Conservation (phyloP, 2,888 invertebrate genomes). For the Chrysomela aeneicollis region DNA sequence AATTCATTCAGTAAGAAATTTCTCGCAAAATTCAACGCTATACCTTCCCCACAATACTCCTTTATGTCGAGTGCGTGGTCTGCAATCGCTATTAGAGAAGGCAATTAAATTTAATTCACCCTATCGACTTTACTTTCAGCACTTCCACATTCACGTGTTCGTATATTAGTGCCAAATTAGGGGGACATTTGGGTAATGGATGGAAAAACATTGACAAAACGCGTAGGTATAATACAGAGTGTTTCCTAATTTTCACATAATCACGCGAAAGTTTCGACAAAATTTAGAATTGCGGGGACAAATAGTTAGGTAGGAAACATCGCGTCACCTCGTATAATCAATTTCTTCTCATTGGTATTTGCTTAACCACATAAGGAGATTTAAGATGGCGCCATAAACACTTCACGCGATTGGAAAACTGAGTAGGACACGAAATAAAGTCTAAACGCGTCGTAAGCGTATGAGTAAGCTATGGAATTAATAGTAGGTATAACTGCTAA, state of each 20-base stretch:
- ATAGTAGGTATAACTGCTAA: background rate
- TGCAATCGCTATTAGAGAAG: background rate
- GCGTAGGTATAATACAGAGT: background rate
- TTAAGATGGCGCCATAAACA: conserved; percentile 3
- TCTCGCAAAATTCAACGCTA: too few species aligned
- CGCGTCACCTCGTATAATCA: too few species aligned
- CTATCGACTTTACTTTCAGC: background rate
- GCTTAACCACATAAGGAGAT: background rate
- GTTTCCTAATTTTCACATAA: background rate
- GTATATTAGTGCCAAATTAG: background rate
- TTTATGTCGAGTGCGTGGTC: conserved; percentile 7
- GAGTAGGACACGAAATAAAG: background rate
- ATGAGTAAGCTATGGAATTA: background rate
- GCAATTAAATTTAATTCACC: conserved; percentile 4
- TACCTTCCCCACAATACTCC: too few species aligned
- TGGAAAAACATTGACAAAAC: background rate
- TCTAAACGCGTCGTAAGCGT: background rate
- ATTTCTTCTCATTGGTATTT: background rate
- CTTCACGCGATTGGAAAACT: background rate
- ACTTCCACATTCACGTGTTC: background rate
- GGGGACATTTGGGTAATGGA: background rate
- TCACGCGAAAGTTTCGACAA: too few species aligned
- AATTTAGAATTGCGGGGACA: too few species aligned
- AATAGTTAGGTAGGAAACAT: too few species aligned
- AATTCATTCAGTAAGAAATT: too few species aligned